These are phyloP conservation scores for Epirrita christyi DNA, from an alignment of 2,888 invertebrate genomes.

Conservation along the genomic window DNA sequence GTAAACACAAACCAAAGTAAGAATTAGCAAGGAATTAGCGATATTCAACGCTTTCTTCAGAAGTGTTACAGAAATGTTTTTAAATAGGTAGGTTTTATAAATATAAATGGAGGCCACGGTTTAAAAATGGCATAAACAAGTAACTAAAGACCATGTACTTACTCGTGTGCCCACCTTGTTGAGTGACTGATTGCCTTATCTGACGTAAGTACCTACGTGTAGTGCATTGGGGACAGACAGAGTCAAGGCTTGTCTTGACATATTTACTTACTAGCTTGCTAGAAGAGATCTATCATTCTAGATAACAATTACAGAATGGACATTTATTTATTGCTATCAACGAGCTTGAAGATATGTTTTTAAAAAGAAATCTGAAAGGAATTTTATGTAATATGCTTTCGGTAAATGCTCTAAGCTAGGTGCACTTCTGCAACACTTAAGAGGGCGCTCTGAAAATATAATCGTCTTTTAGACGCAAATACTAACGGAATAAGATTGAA, in stretches of 20 bases:
- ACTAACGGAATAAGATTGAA: too few species aligned
- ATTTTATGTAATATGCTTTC: too few species aligned
- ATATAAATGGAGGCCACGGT: neutral
- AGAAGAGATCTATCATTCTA: neutral
- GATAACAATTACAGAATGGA: neutral
- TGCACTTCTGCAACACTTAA: too few species aligned
- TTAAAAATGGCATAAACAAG: neutral
- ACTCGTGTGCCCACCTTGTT: neutral
- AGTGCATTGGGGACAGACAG: constrained; percentile 4
- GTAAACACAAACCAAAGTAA: too few species aligned
- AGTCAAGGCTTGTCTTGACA: constrained; percentile 19
- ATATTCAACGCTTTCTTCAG: neutral
- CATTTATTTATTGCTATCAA: too few species aligned
- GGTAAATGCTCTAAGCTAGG: too few species aligned
- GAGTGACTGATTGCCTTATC: constrained; percentile 4
- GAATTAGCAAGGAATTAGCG: too few species aligned
- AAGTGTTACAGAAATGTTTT: neutral
- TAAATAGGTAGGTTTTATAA: too few species aligned
- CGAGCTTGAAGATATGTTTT: too few species aligned
- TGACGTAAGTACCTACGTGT: neutral
- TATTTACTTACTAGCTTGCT: constrained; percentile 9
- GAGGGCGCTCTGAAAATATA: too few species aligned
- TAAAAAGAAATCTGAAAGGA: too few species aligned
- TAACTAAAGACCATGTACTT: neutral
- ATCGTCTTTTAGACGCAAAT: too few species aligned